phyloP scores from a whole-genome alignment of 2,888 invertebrate species.

The Clistopyga incitator region DNA sequence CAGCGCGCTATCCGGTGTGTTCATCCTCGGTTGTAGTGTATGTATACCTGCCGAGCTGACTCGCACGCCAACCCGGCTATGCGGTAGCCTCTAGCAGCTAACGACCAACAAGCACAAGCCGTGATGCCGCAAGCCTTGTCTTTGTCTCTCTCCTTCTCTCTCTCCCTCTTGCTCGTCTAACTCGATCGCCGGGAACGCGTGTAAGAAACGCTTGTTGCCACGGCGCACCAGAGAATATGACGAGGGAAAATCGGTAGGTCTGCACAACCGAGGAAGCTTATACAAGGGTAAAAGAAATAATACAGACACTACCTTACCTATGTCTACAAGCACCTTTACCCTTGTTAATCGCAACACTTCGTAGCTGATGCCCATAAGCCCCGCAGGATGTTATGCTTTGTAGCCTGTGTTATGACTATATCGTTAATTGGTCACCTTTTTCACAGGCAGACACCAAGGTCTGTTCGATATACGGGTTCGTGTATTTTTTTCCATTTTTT shows the following conservation, averaged over 20 bases:
- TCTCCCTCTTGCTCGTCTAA: constrained; percentile 63
- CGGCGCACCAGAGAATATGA: constrained; percentile 54
- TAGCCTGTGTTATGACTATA: constrained; percentile 25
- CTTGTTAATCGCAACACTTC: constrained; percentile 69
- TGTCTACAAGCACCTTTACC: constrained; percentile 66
- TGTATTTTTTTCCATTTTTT: background rate
- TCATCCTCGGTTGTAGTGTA: constrained; percentile 38
- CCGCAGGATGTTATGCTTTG: constrained; percentile 20
- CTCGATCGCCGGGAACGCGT: constrained; percentile 72
- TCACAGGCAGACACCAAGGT: background rate
- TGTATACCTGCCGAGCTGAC: constrained; percentile 38
- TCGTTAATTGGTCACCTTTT: constrained; percentile 25
- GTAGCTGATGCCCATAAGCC: constrained; percentile 23
- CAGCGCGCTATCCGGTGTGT: constrained; percentile 48
- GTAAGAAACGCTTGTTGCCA: constrained; percentile 64
- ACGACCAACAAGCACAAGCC: constrained; percentile 63
- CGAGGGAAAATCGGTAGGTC: constrained; percentile 56
- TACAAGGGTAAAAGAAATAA: constrained; percentile 1
- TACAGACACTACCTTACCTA: background rate
- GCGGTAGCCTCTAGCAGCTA: constrained; percentile 62
- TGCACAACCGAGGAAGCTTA: constrained; percentile 15
- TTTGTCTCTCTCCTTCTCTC: background rate
- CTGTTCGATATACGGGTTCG: background rate
- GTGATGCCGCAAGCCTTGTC: constrained; percentile 21
- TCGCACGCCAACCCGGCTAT: constrained; percentile 44